A percentile compares a stretch with the other conserved stretches of the same genome.
phyloP scores from a whole-genome alignment of 2,113 vertebrate genomes.

The Lipophrys pholis region DNA sequence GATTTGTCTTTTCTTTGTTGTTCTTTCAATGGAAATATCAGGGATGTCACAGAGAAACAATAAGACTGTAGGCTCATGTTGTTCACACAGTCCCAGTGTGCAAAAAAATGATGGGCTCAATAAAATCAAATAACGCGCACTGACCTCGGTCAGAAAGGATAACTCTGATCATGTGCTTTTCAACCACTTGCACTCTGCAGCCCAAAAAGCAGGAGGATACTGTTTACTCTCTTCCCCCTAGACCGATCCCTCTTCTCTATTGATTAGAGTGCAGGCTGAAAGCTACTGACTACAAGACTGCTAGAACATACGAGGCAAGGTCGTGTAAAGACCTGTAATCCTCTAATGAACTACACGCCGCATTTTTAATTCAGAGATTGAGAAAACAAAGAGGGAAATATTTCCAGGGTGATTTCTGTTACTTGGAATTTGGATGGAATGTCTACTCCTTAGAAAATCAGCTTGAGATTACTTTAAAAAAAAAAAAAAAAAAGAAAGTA shows the following conservation, averaged over 20 bases:
- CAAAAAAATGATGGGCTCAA: conserved; percentile 47
- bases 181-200: conserved; percentile 38
- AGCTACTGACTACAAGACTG: conserved; percentile 56
- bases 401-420: neutral
- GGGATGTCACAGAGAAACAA: conserved; percentile 59
- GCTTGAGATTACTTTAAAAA: neutral
- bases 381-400: conserved; percentile 27
- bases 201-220: conserved; percentile 44
- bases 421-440: neutral
- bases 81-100: conserved; percentile 55
- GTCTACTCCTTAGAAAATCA: neutral
- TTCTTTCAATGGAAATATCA: conserved; percentile 61
- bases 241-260: conserved; percentile 60
- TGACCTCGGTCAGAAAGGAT: conserved; percentile 53
- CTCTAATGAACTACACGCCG: conserved; percentile 37
- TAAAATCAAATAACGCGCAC: conserved; percentile 61
- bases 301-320: conserved; percentile 44
- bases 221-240: conserved; percentile 52
- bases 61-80: conserved; percentile 47
- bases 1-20: conserved; percentile 69
- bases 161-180: conserved; percentile 46
- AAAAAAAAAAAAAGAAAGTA: neutral
- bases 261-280: conserved; percentile 67
- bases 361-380: conserved; percentile 48
- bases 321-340: conserved; percentile 50